A percentile compares a stretch with the other conserved stretches of the same genome.
These are phyloP conservation scores for Camelus dromedarius DNA, from an alignment of 2,113 vertebrate genomes.

Conservation along the genomic window DNA sequence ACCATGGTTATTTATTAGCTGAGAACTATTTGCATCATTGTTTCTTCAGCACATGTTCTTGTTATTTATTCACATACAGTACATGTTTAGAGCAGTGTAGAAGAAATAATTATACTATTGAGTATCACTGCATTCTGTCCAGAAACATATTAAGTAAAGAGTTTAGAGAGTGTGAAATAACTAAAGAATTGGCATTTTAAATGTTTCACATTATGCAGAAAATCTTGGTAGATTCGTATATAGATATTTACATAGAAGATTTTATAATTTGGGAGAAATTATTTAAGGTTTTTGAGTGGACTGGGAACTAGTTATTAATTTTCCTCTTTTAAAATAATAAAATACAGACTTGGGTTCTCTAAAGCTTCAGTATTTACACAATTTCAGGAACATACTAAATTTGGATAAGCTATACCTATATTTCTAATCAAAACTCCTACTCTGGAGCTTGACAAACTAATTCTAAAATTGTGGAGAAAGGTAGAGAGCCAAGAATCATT, in stretches of 20 bases:
- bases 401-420: not conserved
- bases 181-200: not conserved
- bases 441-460: not conserved
- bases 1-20: not conserved
- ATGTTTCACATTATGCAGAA: not conserved
- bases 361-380: not conserved
- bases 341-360: not conserved
- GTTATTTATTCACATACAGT: not conserved
- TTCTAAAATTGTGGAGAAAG: conserved; percentile 2
- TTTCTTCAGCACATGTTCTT: not conserved
- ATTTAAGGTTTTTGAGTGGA: not conserved
- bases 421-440: not conserved
- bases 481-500: not conserved
- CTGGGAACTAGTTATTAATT: not conserved
- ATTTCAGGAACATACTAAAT: not conserved
- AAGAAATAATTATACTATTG: not conserved
- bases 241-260: not conserved
- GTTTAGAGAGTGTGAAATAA: not conserved
- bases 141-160: not conserved
- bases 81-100: not conserved
- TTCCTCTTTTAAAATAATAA: conserved; percentile 1
- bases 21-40: not conserved
- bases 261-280: not conserved
- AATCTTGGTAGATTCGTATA: not conserved
- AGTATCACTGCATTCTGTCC: not conserved